phyloP scores from a whole-genome alignment of 2,888 invertebrate genomes.

The Andrena praecox region DNA sequence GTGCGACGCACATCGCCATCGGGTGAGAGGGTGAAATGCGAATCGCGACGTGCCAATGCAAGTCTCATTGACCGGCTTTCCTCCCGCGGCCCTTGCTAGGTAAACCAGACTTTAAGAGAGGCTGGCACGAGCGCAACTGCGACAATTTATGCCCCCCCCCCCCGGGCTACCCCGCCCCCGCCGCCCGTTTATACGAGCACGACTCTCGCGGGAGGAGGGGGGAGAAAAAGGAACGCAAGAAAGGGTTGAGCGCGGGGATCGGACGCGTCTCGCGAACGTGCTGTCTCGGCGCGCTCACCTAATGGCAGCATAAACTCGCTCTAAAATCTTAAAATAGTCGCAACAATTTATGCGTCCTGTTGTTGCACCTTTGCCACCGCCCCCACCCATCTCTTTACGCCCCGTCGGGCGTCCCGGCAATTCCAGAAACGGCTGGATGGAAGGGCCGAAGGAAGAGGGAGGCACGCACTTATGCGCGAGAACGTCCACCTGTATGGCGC shows the following conservation, averaged over 20 bases:
- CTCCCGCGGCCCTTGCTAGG: conserved; percentile 46
- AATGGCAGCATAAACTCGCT: conserved; percentile 82
- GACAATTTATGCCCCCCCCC: conserved; percentile 75
- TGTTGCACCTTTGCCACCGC: conserved; percentile 76
- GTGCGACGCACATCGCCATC: neutral
- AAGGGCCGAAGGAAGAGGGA: neutral
- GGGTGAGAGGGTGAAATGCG: conserved; percentile 4
- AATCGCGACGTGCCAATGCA: conserved; percentile 45
- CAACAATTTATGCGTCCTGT: conserved; percentile 84
- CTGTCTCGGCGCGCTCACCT: conserved; percentile 70
- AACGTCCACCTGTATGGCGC: conserved; percentile 31
- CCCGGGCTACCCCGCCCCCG: conserved; percentile 35
- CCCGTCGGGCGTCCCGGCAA: conserved; percentile 1
- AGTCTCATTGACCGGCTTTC: conserved; percentile 64
- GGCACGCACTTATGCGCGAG: conserved; percentile 16
- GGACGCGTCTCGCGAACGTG: conserved; percentile 68
- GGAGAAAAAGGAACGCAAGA: conserved; percentile 33
- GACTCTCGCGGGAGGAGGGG: conserved; percentile 21
- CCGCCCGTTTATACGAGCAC: conserved; percentile 67
- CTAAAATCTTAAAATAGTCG: conserved; percentile 83
- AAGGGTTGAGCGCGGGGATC: conserved; percentile 58
- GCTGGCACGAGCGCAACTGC: conserved; percentile 71
- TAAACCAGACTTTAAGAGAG: conserved; percentile 64
- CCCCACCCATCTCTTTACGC: conserved; percentile 8
- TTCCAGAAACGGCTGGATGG: neutral